These are phyloP conservation scores for Zaprionus davidi DNA, from an alignment of 1,140 invertebrate genomes.

Conservation along the genomic window DNA sequence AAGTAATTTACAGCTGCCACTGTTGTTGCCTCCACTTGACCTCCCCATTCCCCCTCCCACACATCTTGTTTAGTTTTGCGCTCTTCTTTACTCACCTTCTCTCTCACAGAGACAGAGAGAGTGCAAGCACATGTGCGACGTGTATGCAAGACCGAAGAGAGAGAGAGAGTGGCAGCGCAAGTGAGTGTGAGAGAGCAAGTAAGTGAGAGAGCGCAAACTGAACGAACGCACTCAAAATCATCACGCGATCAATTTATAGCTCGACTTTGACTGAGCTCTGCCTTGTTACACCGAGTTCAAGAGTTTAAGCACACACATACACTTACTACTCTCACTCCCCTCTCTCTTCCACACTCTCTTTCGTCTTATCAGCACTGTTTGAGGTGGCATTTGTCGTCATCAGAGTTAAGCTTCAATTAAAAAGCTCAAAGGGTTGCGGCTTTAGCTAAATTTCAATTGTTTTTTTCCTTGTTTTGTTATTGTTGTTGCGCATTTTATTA, in stretches of 20 bases:
- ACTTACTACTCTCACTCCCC: not conserved
- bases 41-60: not conserved
- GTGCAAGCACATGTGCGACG: constrained; percentile 13
- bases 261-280: constrained; percentile 37
- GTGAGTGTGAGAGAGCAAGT: constrained; percentile 33
- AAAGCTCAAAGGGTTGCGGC: constrained; percentile 33
- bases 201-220: not conserved
- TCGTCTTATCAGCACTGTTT: constrained; percentile 33
- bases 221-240: constrained; percentile 46
- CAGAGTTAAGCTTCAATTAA: constrained; percentile 32
- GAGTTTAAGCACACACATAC: constrained; percentile 24
- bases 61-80: constrained; percentile 44
- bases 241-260: constrained; percentile 64
- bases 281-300: constrained; percentile 45
- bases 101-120: not conserved
- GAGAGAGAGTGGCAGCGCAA: not conserved
- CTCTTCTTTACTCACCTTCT: constrained; percentile 13
- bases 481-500: not conserved
- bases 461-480: constrained; percentile 7
- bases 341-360: not conserved
- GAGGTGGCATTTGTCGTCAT: constrained; percentile 37
- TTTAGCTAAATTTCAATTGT: constrained; percentile 30
- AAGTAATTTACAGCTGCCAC: constrained; percentile 28
- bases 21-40: constrained; percentile 22
- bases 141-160: too few species aligned